Base-by-base conservation (phyloP, 2,888 invertebrate genomes). In the Melieria picta region DNA sequence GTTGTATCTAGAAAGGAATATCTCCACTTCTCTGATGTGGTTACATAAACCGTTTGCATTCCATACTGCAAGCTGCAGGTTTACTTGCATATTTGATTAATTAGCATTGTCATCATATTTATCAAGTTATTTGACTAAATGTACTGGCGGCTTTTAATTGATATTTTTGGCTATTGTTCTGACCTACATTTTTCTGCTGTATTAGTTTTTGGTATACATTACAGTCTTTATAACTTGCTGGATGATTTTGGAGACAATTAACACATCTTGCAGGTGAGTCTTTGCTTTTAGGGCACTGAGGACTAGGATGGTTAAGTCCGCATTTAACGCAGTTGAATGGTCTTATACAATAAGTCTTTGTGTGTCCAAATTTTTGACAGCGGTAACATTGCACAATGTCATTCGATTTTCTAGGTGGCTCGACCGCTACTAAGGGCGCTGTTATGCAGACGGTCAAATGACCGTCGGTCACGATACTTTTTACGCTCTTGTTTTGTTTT, bases 351-450 rank as follows among this genome's bases (percentile, higher is more conserved):
- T 47, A 62, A 13, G 46, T 47, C 47, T 46, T 62, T 13, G 61
- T 45, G 61, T 61, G 61, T 47, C 61, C 61, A 61, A 61, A 61
- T 46, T 61, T 9, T 47, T 65, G 65, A 45, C 65, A 55, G n/a
- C 52, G 52, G 50, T 63, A 11, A 55, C 64, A 64, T 55, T 64
- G 64, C 52, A 65, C 55, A 65, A 65, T 65, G 55, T 52, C 43
- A 65, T 65, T 65, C 43, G 55, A 55, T 10, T 65, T 52, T 13
- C 13, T 65, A 7, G 55, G 65, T 7, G 65, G 65, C 55, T 55
- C 65, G 56, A 56, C 55, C 9, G 45, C 55, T 7, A 65, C 65
- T 3, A n/a, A n/a, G n/a, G n/a, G n/a, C n/a, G n/a, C n/a, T n/a
- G n/a, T n/a, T n/a, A n/a, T n/a, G n/a, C n/a, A n/a, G n/a, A n/a